phyloP scores from a whole-genome alignment of 2,797 vertebrate genomes.

The Anguilla obscura region DNA sequence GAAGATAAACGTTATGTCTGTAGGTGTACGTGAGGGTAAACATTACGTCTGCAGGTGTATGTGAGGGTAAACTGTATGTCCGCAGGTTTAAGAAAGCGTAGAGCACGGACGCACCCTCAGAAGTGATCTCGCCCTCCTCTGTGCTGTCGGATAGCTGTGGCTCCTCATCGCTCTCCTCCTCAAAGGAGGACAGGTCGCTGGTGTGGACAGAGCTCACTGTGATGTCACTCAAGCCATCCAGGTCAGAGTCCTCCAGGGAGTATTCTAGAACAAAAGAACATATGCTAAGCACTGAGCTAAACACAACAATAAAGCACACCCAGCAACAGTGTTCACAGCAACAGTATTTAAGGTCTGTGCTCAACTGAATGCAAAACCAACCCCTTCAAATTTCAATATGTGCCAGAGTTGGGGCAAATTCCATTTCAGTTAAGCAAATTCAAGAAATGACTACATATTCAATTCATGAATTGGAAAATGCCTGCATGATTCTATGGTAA shows the following conservation, averaged over 20 bases:
- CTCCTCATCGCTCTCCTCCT: conserved; percentile 89
- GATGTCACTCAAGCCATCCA: conserved; percentile 95
- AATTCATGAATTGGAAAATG: not conserved
- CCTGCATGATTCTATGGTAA: too few species aligned
- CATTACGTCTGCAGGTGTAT: not conserved
- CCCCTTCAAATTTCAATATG: not conserved
- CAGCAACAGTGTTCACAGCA: not conserved
- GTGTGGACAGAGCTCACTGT: conserved; percentile 98
- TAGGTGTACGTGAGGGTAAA: not conserved
- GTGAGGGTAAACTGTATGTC: not conserved
- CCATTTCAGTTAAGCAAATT: too few species aligned
- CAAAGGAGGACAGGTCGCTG: conserved; percentile 96
- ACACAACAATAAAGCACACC: not conserved
- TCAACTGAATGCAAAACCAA: not conserved
- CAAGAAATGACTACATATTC: not conserved
- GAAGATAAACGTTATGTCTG: not conserved
- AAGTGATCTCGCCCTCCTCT: conserved; percentile 89
- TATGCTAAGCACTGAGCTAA: conserved; percentile 8
- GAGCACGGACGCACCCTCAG: conserved; percentile 72
- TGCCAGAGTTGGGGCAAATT: too few species aligned
- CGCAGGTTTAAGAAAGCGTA: not conserved
- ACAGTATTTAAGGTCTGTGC: too few species aligned
- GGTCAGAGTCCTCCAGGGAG: conserved; percentile 86
- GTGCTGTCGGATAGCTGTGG: conserved; percentile 81
- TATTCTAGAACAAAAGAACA: conserved; percentile 70